Evolutionary conservation across 2,888 invertebrate genomes (phyloP), one percentile per base, ranked within the genome.

Genomic region (Acheta domesticus): DNA sequence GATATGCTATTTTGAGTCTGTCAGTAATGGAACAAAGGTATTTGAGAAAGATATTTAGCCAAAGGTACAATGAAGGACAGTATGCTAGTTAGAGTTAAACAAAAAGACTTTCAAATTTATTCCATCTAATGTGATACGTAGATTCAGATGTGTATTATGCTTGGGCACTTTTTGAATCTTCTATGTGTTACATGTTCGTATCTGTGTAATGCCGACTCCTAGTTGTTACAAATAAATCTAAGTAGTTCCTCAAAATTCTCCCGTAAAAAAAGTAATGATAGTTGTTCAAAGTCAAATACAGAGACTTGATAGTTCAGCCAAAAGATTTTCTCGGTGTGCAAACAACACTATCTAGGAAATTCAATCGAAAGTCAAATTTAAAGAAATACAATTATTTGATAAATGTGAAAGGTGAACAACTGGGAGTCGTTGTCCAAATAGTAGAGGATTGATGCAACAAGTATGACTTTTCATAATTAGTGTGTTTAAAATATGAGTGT

Each of bases 101-200:
- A 62, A 62, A 0, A 62, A 62, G 62, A 62, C 62, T 62, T 62
- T 62, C 14, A 62, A 62, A 62, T 62, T 62, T 62, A 62, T 62
- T 62, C 62, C 62, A 62, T 62, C 62, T 62, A 14, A 62, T 62
- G 62, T 62, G 62, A 62, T 62, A 62, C n/a, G n/a, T 62, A 62
- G 62, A 62, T 62, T 62, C 62, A 62, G 62, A 62, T 62, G 62
- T 19, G 62, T 62, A 62, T 19, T 62, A 62, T 19, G 62, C 62
- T 62, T 62, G 62, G 62, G 62, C 62, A 62, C 62, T 62, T 62
- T 62, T 62, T 62, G 62, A 62, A 62, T 19, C 62, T 62, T 62
- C 62, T 62, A n/a, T 62, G 62, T 62, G 62, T 62, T 62, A 62
- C 62, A 62, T 62, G 62, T 62, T 62, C 62, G 62, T 62, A 62